Evolutionary conservation across 2,888 invertebrate species (phyloP), one percentile per base, ranked within the genome.

Genomic region (Linnaemya vulpina): DNA sequence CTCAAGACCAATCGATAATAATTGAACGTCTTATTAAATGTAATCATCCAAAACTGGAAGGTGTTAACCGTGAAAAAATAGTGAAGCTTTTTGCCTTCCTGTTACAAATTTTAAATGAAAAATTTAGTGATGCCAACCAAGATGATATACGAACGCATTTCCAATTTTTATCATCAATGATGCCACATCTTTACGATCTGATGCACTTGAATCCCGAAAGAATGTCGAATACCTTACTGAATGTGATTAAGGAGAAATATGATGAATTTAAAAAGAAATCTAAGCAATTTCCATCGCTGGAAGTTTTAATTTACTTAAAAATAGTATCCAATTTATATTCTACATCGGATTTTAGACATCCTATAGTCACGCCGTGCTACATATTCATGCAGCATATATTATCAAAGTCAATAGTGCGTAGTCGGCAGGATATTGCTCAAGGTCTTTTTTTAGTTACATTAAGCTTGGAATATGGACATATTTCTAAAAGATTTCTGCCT

Each of bases 271-370:
- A 94, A 85, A 94, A 94, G 70, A 94, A 93, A 63, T 92, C 92
- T 1, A 95, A 94, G 89, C 92, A 88, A 76, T 94, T 94, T 89
- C 96, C 96, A 0, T 93, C 94, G 73, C 90, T 96, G 63, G 95
- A 96, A 87, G 95, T 95, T 89, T 91, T 98, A 51, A 93, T 98
- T 86, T 95, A 97, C 89, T 95, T 98, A 83, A 98, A 98, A 86
- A 94, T 97, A 4, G 89, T 91, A n/a, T 95, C 96, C 9, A 92
- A 96, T 58, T 90, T 98, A 74, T 99, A 96, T 92, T 96, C 98
- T 0, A 96, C 98, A 0, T 98, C 98, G 0, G 98, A 99, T 92
- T 97, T 96, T 90, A 94, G 95, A 53, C 98, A 99, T 94, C 95
- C 96, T 0, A 95, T 98, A 4, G 96, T 96, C n/a, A 97, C 97